Conservation (phyloP, 2,113 vertebrate genomes). For the Eublepharis macularius region DNA sequence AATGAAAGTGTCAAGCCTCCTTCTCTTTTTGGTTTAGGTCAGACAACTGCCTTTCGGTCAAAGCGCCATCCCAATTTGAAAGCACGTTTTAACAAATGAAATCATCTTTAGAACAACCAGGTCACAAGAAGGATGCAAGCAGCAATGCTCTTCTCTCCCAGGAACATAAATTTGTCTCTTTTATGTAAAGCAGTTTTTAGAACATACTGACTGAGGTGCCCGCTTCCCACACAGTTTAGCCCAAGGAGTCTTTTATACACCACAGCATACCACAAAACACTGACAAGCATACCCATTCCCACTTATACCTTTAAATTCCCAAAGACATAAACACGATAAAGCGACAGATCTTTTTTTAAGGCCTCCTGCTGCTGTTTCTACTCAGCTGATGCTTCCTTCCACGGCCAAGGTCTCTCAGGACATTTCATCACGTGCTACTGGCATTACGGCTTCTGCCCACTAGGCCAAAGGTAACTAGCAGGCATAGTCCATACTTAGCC, state of each 20-base stretch:
- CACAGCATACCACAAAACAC: conserved; percentile 32
- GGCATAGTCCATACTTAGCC: conserved; percentile 77
- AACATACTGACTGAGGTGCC: neutral
- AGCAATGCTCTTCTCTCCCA: neutral
- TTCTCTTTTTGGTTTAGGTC: no score
- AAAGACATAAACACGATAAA: conserved; percentile 53
- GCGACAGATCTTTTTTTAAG: conserved; percentile 6
- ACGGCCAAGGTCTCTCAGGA: conserved; percentile 75
- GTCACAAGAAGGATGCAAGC: neutral
- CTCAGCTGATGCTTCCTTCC: conserved; percentile 60
- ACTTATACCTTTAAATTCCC: conserved; percentile 17
- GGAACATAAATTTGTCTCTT: neutral
- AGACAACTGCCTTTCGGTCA: neutral
- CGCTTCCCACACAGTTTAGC: neutral
- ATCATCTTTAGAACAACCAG: neutral
- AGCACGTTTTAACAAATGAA: neutral
- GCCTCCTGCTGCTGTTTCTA: conserved; percentile 15
- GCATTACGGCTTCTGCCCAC: conserved; percentile 64
- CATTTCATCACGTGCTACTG: conserved; percentile 71
- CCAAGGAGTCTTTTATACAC: conserved; percentile 46
- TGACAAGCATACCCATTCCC: conserved; percentile 33
- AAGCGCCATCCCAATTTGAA: fast-evolving
- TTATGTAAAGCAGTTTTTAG: neutral
- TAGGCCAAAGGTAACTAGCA: conserved; percentile 83
- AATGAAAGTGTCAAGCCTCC: no score